Conservation (phyloP, 2,113 vertebrate genomes). For the Tilapia sparmanii region DNA sequence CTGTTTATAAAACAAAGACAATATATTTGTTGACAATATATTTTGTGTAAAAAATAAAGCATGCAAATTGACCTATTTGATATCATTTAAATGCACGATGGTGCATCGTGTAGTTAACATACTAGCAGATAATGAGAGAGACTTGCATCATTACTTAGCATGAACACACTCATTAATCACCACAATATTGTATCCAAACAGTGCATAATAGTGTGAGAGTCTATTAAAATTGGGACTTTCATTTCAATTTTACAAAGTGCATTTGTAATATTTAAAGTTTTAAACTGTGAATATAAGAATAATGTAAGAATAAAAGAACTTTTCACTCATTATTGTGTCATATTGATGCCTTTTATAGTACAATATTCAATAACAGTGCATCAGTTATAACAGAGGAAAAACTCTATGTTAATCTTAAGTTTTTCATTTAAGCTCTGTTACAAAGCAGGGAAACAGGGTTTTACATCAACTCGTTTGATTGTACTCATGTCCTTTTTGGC, state of each 20-base stretch:
- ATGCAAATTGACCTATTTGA: neutral
- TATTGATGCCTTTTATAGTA: neutral
- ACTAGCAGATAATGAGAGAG: neutral
- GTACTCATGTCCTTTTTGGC: neutral
- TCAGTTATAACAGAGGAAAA: neutral
- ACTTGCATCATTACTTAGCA: neutral
- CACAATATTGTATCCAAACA: neutral
- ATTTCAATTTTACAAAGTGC: neutral
- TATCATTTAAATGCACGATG: neutral
- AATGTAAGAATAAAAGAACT: neutral
- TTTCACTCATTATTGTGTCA: neutral
- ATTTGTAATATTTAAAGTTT: neutral
- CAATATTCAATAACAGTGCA: neutral
- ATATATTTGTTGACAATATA: neutral
- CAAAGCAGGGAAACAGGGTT: neutral
- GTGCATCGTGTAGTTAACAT: neutral
- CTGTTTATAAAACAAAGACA: neutral
- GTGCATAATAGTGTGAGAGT: neutral
- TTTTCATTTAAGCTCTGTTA: neutral
- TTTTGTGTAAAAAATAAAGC: accelerated
- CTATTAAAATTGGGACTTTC: neutral
- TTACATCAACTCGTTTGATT: neutral
- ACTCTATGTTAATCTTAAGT: neutral
- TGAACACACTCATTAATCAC: neutral
- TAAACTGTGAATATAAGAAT: neutral